Evolutionary conservation across 2,113 vertebrate species (phyloP).

Genomic region (Saccopteryx bilineata): DNA sequence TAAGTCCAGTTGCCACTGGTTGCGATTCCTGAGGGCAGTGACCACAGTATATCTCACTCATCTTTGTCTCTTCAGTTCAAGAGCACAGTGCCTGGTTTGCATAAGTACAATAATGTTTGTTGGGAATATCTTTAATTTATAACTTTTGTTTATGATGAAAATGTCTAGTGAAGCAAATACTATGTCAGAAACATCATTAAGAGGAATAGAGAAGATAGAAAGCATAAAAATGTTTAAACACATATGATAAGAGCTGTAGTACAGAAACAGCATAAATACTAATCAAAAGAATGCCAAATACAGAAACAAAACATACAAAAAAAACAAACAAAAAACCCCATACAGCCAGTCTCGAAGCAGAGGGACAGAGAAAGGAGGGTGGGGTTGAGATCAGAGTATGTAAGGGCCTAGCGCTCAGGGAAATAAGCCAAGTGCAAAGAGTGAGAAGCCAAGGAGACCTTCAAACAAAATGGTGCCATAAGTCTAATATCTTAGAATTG

Average conservation of each 20-base stretch:
- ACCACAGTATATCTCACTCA: background rate
- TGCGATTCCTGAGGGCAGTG: background rate
- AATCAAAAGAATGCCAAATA: background rate
- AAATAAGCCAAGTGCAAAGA: too few relatives aligned
- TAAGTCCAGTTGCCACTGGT: background rate
- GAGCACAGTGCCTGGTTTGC: background rate
- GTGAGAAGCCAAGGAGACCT: background rate
- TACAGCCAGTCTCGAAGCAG: background rate
- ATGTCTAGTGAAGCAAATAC: slow-evolving; percentile 37
- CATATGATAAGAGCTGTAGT: background rate
- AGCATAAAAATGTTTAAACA: slow-evolving; percentile 37
- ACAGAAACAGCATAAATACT: background rate
- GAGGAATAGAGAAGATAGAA: slow-evolving; percentile 1
- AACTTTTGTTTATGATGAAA: slow-evolving; percentile 50
- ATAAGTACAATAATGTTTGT: background rate
- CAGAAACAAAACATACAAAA: background rate
- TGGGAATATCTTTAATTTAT: slow-evolving; percentile 26
- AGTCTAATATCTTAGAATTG: background rate
- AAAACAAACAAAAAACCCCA: background rate
- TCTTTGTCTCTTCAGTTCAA: slow-evolving; percentile 10
- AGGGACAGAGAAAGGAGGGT: background rate
- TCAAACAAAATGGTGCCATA: background rate
- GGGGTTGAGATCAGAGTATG: background rate
- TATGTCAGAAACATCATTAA: slow-evolving; percentile 27
- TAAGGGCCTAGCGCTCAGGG: background rate